Evolutionary conservation across 2,113 vertebrate species (phyloP), one percentile per base, ranked within the genome.

Genomic region (Rhabdomys dilectus): DNA sequence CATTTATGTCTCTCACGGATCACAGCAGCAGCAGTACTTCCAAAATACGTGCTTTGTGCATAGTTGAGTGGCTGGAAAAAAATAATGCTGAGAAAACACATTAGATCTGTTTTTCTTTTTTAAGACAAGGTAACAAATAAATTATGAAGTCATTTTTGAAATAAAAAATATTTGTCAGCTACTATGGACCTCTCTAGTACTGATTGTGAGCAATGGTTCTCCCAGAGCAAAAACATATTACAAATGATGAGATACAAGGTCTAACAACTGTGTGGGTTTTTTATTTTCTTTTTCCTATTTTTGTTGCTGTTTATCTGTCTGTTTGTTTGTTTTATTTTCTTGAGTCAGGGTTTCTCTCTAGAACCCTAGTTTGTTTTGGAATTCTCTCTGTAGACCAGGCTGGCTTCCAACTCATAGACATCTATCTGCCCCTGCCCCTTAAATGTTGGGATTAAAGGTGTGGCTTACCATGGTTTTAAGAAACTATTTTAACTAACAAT

Each of bases 71-170:
- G 11, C 62, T 95, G 34, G 60, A 94, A 91, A 78, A 2, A 2
- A 15, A 60, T 89, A 92, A 81, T n/a, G 34, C 19, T 82, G 31
- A 93, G 45, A 94, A 80, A 90, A 60, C 22, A 96, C 13, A 56
- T 29, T 3, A 72, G 31, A 48, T 64, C 39, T 13, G 64, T 36
- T 70, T 36, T 81, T 87, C 87, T 13, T 70, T 36, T 81, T 90
- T 90, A 19, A 51, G 89, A 34, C 68, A 13, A 56, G 56, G 12
- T 4, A 82, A 51, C 13, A 15, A 51, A 66, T 60, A 95, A 89
- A 76, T 86, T 85, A 34, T 39, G 62, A 80, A 64, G 70, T 89
- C 34, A 85, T 45, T 75, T 75, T 53, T 89, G 12, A 95, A 88
- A 58, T 85, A 60, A 89, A 91, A 89, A 29, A 17, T 29, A 78